phyloP scores from a whole-genome alignment of 2,797 vertebrate genomes.

The Ptychadena robeensis region DNA sequence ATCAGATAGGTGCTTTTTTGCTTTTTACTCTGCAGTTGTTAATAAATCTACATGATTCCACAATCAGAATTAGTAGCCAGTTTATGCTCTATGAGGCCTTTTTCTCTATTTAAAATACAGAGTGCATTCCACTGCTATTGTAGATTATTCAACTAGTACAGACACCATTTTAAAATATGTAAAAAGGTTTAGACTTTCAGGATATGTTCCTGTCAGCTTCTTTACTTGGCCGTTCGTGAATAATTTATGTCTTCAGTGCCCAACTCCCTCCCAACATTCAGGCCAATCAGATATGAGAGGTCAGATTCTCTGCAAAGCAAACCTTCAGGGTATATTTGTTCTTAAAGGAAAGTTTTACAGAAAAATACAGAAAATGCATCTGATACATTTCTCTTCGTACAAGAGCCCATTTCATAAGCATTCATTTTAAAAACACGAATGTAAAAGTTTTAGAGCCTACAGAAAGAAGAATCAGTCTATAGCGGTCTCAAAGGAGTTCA shows the following conservation, averaged over 20 bases:
- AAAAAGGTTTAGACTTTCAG: neutral
- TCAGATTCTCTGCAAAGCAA: neutral
- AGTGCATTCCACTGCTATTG: no score
- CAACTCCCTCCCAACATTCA: neutral
- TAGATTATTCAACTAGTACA: neutral
- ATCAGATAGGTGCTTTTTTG: no score
- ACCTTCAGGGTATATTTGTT: conserved; percentile 16
- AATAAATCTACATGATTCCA: no score
- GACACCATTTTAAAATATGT: neutral
- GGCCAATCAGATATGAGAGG: conserved; percentile 21
- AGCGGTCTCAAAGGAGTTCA: no score
- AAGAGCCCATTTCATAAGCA: neutral
- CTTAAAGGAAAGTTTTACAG: neutral
- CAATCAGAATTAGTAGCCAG: no score
- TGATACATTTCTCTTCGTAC: neutral
- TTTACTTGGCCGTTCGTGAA: conserved; percentile 1
- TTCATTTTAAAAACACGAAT: neutral
- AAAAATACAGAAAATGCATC: no score
- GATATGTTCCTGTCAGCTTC: neutral
- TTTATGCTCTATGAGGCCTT: no score
- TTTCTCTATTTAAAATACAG: no score
- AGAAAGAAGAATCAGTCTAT: no score
- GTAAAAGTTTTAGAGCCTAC: neutral
- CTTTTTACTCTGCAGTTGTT: no score
- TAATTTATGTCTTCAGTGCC: neutral